These are phyloP conservation scores for Augiades crinisus DNA, from an alignment of 2,888 invertebrate genomes.

Conservation along the genomic window DNA sequence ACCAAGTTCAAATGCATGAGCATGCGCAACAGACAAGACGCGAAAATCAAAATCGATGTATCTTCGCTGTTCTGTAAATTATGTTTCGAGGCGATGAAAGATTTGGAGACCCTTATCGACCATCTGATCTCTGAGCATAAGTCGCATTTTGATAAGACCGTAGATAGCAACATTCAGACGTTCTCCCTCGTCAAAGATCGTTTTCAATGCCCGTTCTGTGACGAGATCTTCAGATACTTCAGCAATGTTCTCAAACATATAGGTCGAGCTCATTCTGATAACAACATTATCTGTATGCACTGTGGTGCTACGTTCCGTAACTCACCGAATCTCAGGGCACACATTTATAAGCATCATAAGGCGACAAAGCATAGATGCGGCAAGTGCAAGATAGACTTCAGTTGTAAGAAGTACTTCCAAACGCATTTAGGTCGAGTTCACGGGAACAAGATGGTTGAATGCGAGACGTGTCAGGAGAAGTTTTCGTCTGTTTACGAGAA, in stretches of 20 bases:
- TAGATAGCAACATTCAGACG: constrained; percentile 36
- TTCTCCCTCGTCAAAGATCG: constrained; percentile 40
- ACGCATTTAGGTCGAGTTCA: constrained; percentile 34
- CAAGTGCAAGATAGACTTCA: constrained; percentile 41
- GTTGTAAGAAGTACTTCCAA: constrained; percentile 17
- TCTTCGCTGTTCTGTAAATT: constrained; percentile 40
- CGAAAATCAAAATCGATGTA: constrained; percentile 41
- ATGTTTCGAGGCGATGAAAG: constrained; percentile 35
- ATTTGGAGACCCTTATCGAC: constrained; percentile 35
- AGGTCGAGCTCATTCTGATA: constrained; percentile 39
- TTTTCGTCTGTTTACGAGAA: constrained; percentile 43
- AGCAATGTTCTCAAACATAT: constrained; percentile 42
- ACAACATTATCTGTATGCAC: constrained; percentile 41
- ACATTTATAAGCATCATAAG: constrained; percentile 38
- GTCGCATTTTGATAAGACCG: constrained; percentile 37
- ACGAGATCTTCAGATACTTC: constrained; percentile 39
- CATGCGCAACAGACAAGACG: constrained; percentile 36
- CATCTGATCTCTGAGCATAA: constrained; percentile 40
- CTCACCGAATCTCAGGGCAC: constrained; percentile 37
- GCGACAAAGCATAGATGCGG: constrained; percentile 36
- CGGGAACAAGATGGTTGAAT: constrained; percentile 41
- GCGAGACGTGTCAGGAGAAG: constrained; percentile 41
- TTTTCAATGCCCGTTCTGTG: constrained; percentile 39
- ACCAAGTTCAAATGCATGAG: constrained; percentile 37
- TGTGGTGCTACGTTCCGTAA: constrained; percentile 41